Conservation (phyloP, 1,140 invertebrate genomes). For the Saxidomus purpurata region DNA sequence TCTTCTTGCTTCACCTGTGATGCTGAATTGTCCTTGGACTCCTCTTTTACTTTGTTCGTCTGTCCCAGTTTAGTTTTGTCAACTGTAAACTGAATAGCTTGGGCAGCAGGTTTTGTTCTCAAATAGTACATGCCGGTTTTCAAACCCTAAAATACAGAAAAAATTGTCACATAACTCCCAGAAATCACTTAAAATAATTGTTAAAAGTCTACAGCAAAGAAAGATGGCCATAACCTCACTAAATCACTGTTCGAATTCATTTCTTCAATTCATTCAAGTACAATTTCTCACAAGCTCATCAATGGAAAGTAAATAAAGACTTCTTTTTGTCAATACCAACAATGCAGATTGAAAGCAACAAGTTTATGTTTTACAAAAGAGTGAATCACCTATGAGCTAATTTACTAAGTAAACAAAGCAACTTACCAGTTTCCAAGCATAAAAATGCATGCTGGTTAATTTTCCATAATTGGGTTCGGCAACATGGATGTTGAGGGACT, state of each 20-base stretch:
- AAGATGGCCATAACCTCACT: no score
- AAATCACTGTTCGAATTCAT: no score
- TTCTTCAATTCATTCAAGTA: no score
- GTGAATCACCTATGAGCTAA: no score
- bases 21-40: constrained; percentile 28
- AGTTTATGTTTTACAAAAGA: no score
- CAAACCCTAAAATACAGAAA: constrained; percentile 90
- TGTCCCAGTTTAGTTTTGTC: constrained; percentile 93
- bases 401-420: background rate
- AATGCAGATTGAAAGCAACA: no score
- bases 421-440: constrained; percentile 96
- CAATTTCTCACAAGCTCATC: no score
- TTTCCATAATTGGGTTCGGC: constrained; percentile 97
- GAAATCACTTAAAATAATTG: no score
- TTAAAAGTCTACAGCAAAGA: no score
- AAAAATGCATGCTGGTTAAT: constrained; percentile 99
- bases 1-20: constrained; percentile 86
- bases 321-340: no score
- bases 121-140: constrained; percentile 99
- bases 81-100: constrained; percentile 99
- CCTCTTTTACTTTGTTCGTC: constrained; percentile 50
- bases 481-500: constrained; percentile 98
- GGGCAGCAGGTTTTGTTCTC: constrained; percentile 97
- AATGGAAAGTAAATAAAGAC: no score
- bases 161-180: no score